phyloP scores from a whole-genome alignment of 2,797 vertebrate species.

The Microctenopoma stevenorrisi region DNA sequence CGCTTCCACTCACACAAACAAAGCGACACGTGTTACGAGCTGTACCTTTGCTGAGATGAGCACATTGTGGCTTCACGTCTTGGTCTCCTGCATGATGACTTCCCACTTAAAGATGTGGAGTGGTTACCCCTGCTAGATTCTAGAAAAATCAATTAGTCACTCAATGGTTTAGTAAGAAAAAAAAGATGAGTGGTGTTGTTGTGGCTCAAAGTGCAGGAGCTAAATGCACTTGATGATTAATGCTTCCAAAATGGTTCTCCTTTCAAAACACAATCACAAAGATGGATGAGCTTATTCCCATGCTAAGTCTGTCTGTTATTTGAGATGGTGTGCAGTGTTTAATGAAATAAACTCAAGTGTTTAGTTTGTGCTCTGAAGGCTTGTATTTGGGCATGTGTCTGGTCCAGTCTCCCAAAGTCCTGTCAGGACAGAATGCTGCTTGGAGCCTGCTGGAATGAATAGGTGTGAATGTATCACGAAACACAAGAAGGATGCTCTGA shows the following conservation, averaged over 20 bases:
- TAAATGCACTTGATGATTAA: conserved; percentile 16
- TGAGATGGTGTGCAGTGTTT: not conserved
- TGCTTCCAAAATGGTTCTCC: not conserved
- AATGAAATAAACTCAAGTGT: too few relatives aligned
- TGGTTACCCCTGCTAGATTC: not conserved
- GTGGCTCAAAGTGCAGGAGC: not conserved
- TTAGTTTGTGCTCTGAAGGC: not conserved
- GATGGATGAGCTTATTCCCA: conserved; percentile 38
- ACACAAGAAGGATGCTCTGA: not conserved
- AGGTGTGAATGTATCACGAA: conserved; percentile 20
- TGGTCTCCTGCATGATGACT: conserved; percentile 10
- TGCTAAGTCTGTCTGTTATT: conserved; percentile 5
- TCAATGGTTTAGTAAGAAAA: too few relatives aligned
- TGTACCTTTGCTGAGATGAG: conserved; percentile 14
- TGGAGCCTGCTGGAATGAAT: conserved; percentile 22
- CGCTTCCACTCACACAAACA: not conserved
- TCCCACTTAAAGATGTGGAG: conserved; percentile 9
- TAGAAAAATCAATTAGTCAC: not conserved
- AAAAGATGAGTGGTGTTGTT: not conserved
- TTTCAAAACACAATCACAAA: conserved; percentile 29
- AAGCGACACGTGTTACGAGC: conserved; percentile 12
- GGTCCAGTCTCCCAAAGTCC: conserved; percentile 10
- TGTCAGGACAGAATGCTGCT: not conserved
- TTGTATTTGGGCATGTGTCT: not conserved
- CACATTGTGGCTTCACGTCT: not conserved